Base-by-base conservation (phyloP, 2,113 vertebrate species). In the Rattus rattus region DNA sequence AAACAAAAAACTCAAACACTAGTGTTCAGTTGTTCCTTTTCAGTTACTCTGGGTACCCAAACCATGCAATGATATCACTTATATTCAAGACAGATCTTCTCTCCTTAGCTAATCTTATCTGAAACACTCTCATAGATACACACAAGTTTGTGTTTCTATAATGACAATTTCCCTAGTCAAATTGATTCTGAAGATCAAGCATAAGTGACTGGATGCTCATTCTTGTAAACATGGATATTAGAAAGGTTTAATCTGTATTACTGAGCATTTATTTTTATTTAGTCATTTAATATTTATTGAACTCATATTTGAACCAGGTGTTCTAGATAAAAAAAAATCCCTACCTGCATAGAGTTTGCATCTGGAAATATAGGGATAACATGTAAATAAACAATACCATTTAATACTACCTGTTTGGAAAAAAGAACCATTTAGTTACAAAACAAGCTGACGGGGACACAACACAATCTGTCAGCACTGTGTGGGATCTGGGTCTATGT, bases 231-330 rank as follows among this genome's bases (percentile, higher is more conserved):
- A 49, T 67, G 14, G 17, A 69, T 26, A 39, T 36, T 56, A 92
- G 49, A 94, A 96, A 96, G 36, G 67, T 33, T 81, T 63, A 56
- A 88, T 86, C 2, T 61, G 28, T 0, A 56, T 26, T 17, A 86
- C 10, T 73, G 67, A 43, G 80, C 5, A 65, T 91, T 83, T 70
- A 88, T 81, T 94, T 14, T 14, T 87, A 3, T 56, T 94, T 70
- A 83, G 47, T 95, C 36, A 72, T 77, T 24, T 91, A 84, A 17
- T 88, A 70, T 77, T 75, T 92, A 49, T 80, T 79, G 47, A 67
- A 72, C 36, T 88, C 30, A 39, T 77, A 28, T 88, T 2, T 85
- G 22, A 20, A 43, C 43, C 54, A 79, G 9, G 5, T 1, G 33
- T 81, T 94, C 49, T 12, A 73, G 1, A 59, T 3, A 69, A 69